Percentiles rank a stretch among this genome's conserved stretches.
Evolutionary conservation across 2,113 vertebrate species (phyloP).

Genomic region (Plotosus lineatus): DNA sequence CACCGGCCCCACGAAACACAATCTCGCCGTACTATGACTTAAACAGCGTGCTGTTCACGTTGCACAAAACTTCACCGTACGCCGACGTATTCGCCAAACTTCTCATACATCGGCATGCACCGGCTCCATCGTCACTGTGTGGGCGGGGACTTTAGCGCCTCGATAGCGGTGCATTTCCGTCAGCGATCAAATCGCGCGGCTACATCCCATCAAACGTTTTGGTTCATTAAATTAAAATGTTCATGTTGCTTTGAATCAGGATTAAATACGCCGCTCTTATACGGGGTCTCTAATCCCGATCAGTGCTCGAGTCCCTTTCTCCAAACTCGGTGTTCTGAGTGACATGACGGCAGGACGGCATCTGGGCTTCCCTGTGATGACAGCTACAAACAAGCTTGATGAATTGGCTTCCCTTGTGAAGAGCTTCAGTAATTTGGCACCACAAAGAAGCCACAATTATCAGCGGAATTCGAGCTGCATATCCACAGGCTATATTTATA

Average conservation of each 20-base stretch:
- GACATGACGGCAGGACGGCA: slow-evolving; percentile 34
- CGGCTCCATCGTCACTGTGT: too few species aligned
- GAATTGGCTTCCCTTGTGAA: slow-evolving; percentile 54
- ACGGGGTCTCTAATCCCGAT: too few species aligned
- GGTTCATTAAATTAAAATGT: background rate
- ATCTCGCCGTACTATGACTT: too few species aligned
- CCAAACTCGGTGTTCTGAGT: slow-evolving; percentile 33
- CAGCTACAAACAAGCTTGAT: slow-evolving; percentile 56
- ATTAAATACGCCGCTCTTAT: slow-evolving; percentile 17
- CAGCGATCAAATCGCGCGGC: background rate
- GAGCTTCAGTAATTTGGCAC: slow-evolving; percentile 48
- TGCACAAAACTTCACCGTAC: too few species aligned
- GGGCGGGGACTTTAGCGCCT: too few species aligned
- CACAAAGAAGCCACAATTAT: slow-evolving; percentile 37
- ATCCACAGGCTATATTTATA: slow-evolving; percentile 36
- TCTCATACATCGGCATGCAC: too few species aligned
- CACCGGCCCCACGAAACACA: too few species aligned
- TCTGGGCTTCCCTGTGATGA: slow-evolving; percentile 51
- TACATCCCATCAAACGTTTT: background rate
- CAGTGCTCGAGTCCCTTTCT: background rate
- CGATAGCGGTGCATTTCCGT: background rate
- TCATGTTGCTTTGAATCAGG: background rate
- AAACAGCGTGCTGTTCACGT: too few species aligned
- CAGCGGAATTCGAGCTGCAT: slow-evolving; percentile 20
- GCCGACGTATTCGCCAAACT: too few species aligned